Evolutionary conservation across 2,113 vertebrate species (phyloP).

Genomic region (Isurus oxyrinchus): DNA sequence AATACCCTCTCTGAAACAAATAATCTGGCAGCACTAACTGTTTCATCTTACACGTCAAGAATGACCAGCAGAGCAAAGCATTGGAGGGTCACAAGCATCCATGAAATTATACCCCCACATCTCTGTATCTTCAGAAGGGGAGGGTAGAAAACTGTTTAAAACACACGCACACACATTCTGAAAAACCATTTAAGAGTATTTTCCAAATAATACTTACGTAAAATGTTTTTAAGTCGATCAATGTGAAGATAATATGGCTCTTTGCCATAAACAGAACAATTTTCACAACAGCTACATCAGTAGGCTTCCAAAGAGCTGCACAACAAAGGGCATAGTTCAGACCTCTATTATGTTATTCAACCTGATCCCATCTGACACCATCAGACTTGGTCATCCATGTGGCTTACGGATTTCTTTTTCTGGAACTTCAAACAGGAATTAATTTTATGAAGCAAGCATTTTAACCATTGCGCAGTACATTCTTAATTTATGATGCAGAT

Average conservation of each 20-base stretch:
- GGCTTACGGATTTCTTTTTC: neutral
- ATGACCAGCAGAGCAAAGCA: neutral
- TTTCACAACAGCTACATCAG: neutral
- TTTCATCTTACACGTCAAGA: neutral
- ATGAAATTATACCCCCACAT: neutral
- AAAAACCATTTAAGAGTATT: neutral
- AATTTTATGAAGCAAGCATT: neutral
- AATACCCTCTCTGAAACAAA: neutral
- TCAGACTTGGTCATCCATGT: neutral
- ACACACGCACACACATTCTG: neutral
- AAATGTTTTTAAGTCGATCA: neutral
- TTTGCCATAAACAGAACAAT: neutral
- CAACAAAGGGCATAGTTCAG: neutral
- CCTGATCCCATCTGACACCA: neutral
- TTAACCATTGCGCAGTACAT: neutral
- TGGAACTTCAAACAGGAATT: neutral
- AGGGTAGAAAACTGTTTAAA: neutral
- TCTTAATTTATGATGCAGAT: constrained; percentile 14
- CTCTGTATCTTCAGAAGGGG: neutral
- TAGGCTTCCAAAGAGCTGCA: neutral
- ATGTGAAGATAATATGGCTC: neutral
- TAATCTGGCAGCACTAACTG: neutral
- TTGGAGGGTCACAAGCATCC: neutral
- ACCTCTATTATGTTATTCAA: neutral
- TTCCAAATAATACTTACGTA: neutral